Base-by-base conservation (phyloP, 2,113 vertebrate species). In the Protobothrops flavoviridis region DNA sequence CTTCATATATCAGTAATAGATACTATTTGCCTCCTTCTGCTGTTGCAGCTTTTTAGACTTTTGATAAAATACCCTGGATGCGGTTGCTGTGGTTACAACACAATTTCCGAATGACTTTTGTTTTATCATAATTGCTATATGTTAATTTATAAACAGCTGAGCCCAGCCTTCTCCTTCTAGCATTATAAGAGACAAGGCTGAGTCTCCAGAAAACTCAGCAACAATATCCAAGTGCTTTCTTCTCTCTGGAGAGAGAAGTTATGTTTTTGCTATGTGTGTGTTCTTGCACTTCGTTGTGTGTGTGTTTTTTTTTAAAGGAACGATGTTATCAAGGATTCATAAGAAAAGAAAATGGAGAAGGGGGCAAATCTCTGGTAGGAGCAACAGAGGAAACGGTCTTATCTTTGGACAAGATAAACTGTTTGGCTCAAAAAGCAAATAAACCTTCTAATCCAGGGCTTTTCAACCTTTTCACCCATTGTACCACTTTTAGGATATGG, bases 41-140 rank as follows among this genome's bases (percentile, higher is more conserved):
- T 95, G 91, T 90, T 93, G 81, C 96, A 33, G 0, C 55, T 96
- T 97, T 97, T 97, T 96, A 92, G 97, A 95, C 96, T 97, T 97
- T 95, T 97, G 97, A 97, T 96, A 97, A 95, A 97, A 97, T 96
- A 96, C 95, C 94, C 91, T 97, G 96, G 97, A 97, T 97, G 93
- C 95, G 94, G 98, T 98, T 97, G 93, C 97, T 95, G 98, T 98
- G 96, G 98, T 95, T 98, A 98, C 97, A 74, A 94, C 56, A 96
- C 95, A 97, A 95, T 97, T 98, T 96, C 92, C 94, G 95, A 97
- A 97, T 96, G 88, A 97, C 94, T 96, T 97, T 97, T 97, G 96
- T 98, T 98, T 98, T 97, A 97, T 97, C 96, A 96, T 98, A 98
- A 98, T 98, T 98, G 97, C 96, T 95, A 85, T 92, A 96, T 96